A percentile compares a stretch with the other conserved stretches of the same genome.
These are phyloP conservation scores for Danio rerio DNA, from an alignment of 2,113 vertebrate genomes.

Conservation along the genomic window DNA sequence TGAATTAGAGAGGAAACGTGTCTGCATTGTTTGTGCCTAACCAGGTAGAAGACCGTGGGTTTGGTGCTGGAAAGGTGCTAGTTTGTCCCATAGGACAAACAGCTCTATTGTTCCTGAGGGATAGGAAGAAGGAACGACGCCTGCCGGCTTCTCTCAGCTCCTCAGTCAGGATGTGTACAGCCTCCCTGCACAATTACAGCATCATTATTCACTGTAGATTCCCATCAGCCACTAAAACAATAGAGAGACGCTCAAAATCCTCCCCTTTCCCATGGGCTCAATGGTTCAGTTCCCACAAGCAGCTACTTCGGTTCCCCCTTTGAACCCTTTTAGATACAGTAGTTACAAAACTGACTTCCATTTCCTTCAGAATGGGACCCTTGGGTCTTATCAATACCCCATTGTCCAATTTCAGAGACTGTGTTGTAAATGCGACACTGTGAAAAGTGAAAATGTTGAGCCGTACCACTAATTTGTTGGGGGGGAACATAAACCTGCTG, in stretches of 20 bases:
- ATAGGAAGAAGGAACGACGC: constrained; percentile 52
- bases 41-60: constrained; percentile 29
- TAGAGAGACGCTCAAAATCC: constrained; percentile 50
- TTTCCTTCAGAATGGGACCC: constrained; percentile 3
- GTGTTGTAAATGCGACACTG: neutral
- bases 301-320: constrained; percentile 42
- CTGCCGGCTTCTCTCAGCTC: constrained; percentile 19
- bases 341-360: constrained; percentile 13
- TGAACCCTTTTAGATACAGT: constrained; percentile 22
- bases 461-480: too few relatives aligned
- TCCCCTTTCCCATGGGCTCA: constrained; percentile 58
- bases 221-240: constrained; percentile 69
- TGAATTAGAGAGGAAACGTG: constrained; percentile 16
- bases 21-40: constrained; percentile 1
- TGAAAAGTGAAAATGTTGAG: neutral
- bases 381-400: neutral
- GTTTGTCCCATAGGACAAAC: constrained; percentile 27
- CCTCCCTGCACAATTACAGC: constrained; percentile 47
- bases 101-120: constrained; percentile 56
- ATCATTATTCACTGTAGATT: constrained; percentile 50
- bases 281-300: constrained; percentile 53
- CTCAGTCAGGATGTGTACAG: constrained; percentile 57
- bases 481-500: too few relatives aligned
- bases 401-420: constrained; percentile 17
- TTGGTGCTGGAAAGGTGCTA: constrained; percentile 38